Evolutionary conservation across 2,797 vertebrate genomes (phyloP).

Genomic region (Pantherophis vulpinus): DNA sequence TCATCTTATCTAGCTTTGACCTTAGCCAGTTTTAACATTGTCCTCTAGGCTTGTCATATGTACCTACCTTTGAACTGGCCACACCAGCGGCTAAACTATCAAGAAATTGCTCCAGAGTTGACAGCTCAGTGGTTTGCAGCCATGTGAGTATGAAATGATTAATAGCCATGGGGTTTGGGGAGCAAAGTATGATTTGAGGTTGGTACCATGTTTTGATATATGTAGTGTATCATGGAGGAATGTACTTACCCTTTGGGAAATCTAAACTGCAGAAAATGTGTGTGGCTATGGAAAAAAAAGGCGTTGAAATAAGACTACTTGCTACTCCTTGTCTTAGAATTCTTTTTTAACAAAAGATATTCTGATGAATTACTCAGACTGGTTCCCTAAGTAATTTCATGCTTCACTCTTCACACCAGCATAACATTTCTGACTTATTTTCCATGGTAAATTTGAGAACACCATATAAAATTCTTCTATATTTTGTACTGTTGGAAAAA

Average conservation of each 20-base stretch:
- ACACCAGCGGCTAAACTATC: not conserved
- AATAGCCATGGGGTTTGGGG: constrained; percentile 9
- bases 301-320: not conserved
- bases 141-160: constrained; percentile 4
- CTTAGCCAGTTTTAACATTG: not conserved
- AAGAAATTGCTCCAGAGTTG: not conserved
- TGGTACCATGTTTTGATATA: constrained; percentile 17
- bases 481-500: constrained; percentile 7
- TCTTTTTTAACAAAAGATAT: not conserved
- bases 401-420: constrained; percentile 18
- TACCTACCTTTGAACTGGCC: not conserved
- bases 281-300: not conserved
- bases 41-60: not conserved
- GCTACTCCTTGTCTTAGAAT: not conserved
- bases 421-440: constrained; percentile 17
- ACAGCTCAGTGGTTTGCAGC: not conserved
- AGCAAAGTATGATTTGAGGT: constrained; percentile 4
- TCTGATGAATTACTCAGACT: not conserved
- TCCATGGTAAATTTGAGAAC: not conserved
- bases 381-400: constrained; percentile 34
- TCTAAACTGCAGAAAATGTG: constrained; percentile 13
- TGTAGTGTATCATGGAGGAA: constrained; percentile 10
- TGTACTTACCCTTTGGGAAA: constrained; percentile 10
- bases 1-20: not conserved
- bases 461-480: not conserved